Evolutionary conservation across 2,797 vertebrate genomes (phyloP), one percentile per base, ranked within the genome.

Genomic region (Bradypodion pumilum): DNA sequence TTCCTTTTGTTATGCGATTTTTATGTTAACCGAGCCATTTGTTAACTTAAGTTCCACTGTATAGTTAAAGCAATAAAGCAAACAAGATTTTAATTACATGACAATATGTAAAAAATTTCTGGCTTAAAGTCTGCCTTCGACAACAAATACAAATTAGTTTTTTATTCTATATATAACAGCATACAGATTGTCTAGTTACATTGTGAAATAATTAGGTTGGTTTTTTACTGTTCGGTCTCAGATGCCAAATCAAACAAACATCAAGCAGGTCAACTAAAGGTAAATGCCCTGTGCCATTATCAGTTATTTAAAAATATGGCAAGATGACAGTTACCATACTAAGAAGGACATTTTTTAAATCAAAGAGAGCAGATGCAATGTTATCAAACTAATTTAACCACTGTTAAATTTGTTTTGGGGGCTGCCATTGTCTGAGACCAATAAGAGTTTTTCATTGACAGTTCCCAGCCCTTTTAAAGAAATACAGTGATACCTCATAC

Each of bases 221-320:
- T n/a, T n/a, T n/a, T 56, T 46, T 62, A 69, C 7, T 65, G 13
- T 49, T 35, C 8, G 46, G 2, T 7, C 35, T 42, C 12, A 81
- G 68, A 60, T 68, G 59, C 25, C 56, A 56, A 42, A 40, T 44
- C 10, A 5, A 62, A 49, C 12, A 42, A 81, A 75, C 49, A 66
- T 46, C 49, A 60, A 46, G 40, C 70, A 59, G 56, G 37, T 81
- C 52, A 81, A 29, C 72, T 35, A 69, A 80, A 80, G 49, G 69
- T 60, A 52, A 25, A 23, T 40, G 35, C 35, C 15, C 9, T n/a
- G 35, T 13, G 42, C 37, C n/a, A 37, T 74, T 69, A 29, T 74
- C 27, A 80, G 16, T n/a, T 66, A 37, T 15, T 76, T 60, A 37
- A 80, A 77, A 75, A 65, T 49, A 74, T 60, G 40, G 19, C 37